Evolutionary conservation across 2,888 invertebrate genomes (phyloP).

Genomic region (Malachius bipustulatus): DNA sequence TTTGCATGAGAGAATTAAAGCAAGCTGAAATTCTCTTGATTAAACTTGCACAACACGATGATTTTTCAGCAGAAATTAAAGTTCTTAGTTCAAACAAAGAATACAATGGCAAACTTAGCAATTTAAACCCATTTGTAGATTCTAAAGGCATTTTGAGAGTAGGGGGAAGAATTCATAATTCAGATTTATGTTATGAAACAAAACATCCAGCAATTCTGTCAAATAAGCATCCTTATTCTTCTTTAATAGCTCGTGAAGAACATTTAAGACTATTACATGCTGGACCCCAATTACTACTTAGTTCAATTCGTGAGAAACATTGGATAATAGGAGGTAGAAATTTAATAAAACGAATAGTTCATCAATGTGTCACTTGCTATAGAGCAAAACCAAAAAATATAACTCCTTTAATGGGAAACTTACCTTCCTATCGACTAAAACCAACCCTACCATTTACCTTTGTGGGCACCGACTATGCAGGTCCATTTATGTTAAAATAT

Average conservation of each 20-base stretch:
- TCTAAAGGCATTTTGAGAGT: conserved; percentile 13
- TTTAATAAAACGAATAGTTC: neutral
- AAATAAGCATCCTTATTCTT: neutral
- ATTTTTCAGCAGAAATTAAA: conserved; percentile 1
- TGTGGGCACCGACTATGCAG: conserved; percentile 2
- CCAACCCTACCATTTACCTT: neutral
- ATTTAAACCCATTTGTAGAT: conserved; percentile 5
- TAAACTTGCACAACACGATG: conserved; percentile 3
- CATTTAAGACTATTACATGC: conserved; percentile 6
- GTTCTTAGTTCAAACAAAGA: neutral
- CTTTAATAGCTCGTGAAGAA: conserved; percentile 5
- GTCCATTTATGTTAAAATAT: conserved; percentile 1
- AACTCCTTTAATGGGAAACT: neutral
- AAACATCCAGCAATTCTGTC: conserved; percentile 17
- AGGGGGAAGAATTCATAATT: conserved; percentile 14
- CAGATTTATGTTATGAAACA: conserved; percentile 10
- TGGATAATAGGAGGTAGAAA: conserved; percentile 5
- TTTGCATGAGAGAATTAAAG: neutral
- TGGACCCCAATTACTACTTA: conserved; percentile 3
- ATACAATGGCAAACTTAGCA: neutral
- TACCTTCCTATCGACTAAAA: neutral
- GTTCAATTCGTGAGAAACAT: neutral
- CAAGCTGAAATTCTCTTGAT: neutral
- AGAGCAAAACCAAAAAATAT: neutral
- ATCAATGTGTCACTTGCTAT: conserved; percentile 3